Conservation (phyloP, 2,113 vertebrate species). For the Baryphthengus martii region DNA sequence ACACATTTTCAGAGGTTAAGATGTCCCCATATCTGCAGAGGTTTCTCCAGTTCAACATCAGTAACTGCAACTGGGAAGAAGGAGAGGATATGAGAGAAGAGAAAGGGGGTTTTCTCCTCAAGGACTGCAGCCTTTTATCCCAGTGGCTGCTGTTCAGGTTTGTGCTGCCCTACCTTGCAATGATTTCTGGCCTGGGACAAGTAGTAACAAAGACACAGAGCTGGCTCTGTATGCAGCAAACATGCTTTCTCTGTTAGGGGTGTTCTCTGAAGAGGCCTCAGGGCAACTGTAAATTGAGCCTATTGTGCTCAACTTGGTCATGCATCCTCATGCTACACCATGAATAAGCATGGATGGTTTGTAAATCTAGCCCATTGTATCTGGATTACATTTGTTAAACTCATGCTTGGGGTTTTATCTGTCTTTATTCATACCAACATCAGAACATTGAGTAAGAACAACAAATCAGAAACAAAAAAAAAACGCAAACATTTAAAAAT, state of each 20-base stretch:
- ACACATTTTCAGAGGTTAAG: no score
- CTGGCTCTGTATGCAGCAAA: background rate
- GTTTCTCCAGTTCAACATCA: background rate
- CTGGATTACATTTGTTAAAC: conserved; percentile 66
- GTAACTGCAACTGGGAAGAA: background rate
- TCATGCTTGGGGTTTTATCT: conserved; percentile 44
- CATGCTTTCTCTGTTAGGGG: background rate
- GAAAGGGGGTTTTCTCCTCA: no score
- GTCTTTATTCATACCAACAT: conserved; percentile 42
- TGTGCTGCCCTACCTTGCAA: background rate
- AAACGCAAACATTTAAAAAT: conserved; percentile 31
- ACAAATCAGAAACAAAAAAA: conserved; percentile 62
- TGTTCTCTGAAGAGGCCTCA: background rate
- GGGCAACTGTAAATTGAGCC: background rate
- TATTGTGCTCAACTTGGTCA: background rate
- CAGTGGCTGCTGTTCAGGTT: background rate
- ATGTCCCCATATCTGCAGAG: background rate
- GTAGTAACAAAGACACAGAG: background rate
- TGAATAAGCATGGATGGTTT: background rate
- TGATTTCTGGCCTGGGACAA: background rate
- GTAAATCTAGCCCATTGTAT: conserved; percentile 16
- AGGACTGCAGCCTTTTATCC: background rate
- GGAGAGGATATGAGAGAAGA: background rate
- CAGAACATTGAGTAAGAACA: conserved; percentile 51
- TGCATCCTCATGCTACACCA: background rate